Evolutionary conservation across 2,113 vertebrate genomes (phyloP), one percentile per base, ranked within the genome.

Genomic region (Stegostoma tigrinum): DNA sequence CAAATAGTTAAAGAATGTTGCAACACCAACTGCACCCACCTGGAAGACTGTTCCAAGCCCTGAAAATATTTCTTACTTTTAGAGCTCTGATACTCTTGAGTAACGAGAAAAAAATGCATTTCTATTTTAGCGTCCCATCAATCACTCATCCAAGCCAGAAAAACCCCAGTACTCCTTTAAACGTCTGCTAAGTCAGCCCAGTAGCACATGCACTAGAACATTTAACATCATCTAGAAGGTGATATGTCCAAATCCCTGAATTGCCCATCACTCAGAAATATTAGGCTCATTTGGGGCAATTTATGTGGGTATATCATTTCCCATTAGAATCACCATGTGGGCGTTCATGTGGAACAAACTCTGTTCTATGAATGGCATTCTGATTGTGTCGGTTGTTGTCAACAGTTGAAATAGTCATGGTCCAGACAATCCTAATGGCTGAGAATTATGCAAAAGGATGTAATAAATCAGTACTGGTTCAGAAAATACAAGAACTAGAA

Each of bases 1-100:
- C 97, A 97, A 97, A 97, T 97, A 97, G 97, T 86, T 96, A 96
- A 96, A 96, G 96, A 96, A 96, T 96, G 95, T 85, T 89, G 95
- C 97, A n/a, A 97, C 96, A 97, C 98, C 97, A 96, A 96, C 85
- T 96, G 96, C 96, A 96, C 96, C 96, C 96, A 98, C 97, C 97
- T 98, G 96, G 96, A 96, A 96, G 96, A 96, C 96, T 96, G 96
- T 95, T 96, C 96, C 96, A 97, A 97, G 97, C 96, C 97, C 97
- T 96, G 96, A 96, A 97, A 96, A 95, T 96, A 68, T 96, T 95
- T 96, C 96, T 97, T 97, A 97, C 97, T 97, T 97, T 97, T 97
- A 96, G 95, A 96, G 96, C 96, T 97, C 97, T 97, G 96, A 78
- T 91, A 96, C 96, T 96, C 96, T 23, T 95, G n/a, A 75, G 61